phyloP scores from a whole-genome alignment of 2,797 vertebrate species.

The Hyperoplus lanceolatus region DNA sequence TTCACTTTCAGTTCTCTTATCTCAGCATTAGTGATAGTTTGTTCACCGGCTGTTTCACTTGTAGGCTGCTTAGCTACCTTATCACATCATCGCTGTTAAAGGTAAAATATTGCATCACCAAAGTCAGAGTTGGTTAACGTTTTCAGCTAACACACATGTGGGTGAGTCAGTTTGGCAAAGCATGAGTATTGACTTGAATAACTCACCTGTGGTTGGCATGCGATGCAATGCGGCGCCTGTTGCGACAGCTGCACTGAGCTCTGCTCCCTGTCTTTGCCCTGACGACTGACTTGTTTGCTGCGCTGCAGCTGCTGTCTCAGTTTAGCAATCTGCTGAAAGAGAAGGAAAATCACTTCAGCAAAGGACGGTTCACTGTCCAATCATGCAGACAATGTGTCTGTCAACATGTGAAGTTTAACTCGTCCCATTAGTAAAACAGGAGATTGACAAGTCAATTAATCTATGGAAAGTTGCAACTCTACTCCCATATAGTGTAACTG shows the following conservation, averaged over 20 bases:
- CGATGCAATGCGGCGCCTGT: constrained; percentile 85
- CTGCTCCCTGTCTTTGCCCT: constrained; percentile 91
- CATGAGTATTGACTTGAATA: neutral
- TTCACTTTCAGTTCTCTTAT: constrained; percentile 10
- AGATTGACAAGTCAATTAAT: neutral
- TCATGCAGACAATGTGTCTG: neutral
- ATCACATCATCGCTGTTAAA: constrained; percentile 14
- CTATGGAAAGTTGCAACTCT: neutral
- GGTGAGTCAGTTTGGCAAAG: constrained; percentile 11
- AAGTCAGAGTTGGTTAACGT: constrained; percentile 43
- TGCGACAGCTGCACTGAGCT: constrained; percentile 88
- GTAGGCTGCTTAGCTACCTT: constrained; percentile 47
- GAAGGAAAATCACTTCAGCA: constrained; percentile 35
- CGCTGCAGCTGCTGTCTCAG: constrained; percentile 94
- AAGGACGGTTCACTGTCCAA: neutral
- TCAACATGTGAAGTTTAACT: neutral
- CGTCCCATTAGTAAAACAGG: neutral
- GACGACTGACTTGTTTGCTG: constrained; percentile 92
- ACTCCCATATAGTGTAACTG: neutral
- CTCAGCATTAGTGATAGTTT: constrained; percentile 38
- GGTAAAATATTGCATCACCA: constrained; percentile 41
- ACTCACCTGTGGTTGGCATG: constrained; percentile 90
- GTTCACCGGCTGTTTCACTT: constrained; percentile 25
- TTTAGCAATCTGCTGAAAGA: constrained; percentile 93
- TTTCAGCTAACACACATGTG: constrained; percentile 25